Evolutionary conservation across 2,113 vertebrate genomes (phyloP), one percentile per base, ranked within the genome.

Genomic region (Oncorhynchus mykiss): DNA sequence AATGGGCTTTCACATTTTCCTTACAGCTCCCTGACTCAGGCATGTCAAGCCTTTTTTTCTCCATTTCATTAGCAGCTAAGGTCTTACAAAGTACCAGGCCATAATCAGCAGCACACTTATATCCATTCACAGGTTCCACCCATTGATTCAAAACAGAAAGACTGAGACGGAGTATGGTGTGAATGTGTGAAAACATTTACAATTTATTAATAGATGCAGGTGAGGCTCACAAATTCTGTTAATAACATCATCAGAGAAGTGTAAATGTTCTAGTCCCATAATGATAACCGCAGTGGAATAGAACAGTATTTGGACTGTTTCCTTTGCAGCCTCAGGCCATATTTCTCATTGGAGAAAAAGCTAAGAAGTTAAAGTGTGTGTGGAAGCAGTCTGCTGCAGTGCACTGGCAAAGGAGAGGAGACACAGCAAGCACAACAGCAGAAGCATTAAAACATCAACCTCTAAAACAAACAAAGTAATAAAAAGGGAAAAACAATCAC

Each of bases 191-290:
- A 92, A 93, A 92, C 85, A 87, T 92, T 84, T 86, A 89, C 90
- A 90, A 79, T 94, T 94, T 94, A 93, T 93, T 93, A 84, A 86
- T 79, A 80, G 83, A 83, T 81, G 84, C 77, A 84, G 80, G 80
- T 82, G 81, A 86, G 80, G 78, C 83, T 73, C 78, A 81, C 66
- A 82, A 76, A 71, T 51, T 66, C 48, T 24, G 51, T 69, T 70
- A 76, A 73, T 71, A 78, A 85, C 51, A 77, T 64, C 48, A 71
- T 78, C 27, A 66, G 74, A 80, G n/a, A 31, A 73, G 31, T 67
- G 75, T 78, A 34, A 80, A 48, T 54, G 57, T 54, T 54, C n/a
- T 75, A 11, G 75, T 68, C 57, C 71, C 72, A 70, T 48, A 67
- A 83, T 54, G 51, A 27, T 70, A 66, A 80, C 45, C 77, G 57